A percentile compares a stretch with the other conserved stretches of the same genome.
Evolutionary conservation across 2,888 invertebrate genomes (phyloP).

Genomic region (Diachrysia chrysitis): DNA sequence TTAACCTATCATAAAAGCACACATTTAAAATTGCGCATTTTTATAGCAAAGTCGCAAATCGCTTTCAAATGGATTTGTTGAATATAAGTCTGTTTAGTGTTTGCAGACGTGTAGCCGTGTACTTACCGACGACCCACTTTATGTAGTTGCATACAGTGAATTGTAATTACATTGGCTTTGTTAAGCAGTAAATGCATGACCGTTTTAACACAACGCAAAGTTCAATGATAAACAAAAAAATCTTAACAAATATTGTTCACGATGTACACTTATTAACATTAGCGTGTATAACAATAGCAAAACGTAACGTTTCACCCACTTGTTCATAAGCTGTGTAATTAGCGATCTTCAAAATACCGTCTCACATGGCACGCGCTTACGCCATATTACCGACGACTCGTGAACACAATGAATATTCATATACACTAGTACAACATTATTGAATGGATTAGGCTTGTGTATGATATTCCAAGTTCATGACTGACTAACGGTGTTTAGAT

Average conservation of each 20-base stretch:
- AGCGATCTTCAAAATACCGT: conserved; percentile 62
- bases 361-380: conserved; percentile 57
- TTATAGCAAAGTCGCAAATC: conserved; percentile 10
- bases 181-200: conserved; percentile 47
- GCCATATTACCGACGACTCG: conserved; percentile 61
- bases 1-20: not conserved
- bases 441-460: conserved; percentile 66
- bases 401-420: conserved; percentile 73
- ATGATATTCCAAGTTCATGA: conserved; percentile 61
- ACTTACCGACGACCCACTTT: conserved; percentile 45
- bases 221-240: conserved; percentile 49
- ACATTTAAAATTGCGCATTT: not conserved
- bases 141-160: conserved; percentile 39
- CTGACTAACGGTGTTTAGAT: conserved; percentile 60
- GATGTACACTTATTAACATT: conserved; percentile 36
- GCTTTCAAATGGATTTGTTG: conserved; percentile 23
- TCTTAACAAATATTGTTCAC: conserved; percentile 35
- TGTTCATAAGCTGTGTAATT: conserved; percentile 78
- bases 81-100: conserved; percentile 35
- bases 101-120: conserved; percentile 27
- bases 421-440: conserved; percentile 63
- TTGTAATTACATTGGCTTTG: conserved; percentile 39
- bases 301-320: conserved; percentile 73
- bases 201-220: conserved; percentile 40
- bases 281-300: conserved; percentile 61